A percentile compares a stretch with the other conserved stretches of the same genome.
These are phyloP conservation scores for Phacellophora camtschatica DNA, from an alignment of 30 jellyfish, hydroid and myxozoan species.

Conservation along the genomic window DNA sequence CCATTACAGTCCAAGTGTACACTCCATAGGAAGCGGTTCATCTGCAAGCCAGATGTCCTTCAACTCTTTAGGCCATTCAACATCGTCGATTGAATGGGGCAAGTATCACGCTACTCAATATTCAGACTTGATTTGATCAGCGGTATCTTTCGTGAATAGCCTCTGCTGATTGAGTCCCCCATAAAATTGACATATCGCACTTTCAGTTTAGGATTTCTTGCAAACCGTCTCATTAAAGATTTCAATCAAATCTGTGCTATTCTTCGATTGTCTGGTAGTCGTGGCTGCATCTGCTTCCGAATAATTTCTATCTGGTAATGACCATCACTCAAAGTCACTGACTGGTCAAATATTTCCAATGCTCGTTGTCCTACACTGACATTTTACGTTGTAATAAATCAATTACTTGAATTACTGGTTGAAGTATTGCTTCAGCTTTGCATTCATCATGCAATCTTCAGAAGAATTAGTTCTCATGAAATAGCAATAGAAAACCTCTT, in stretches of 20 bases:
- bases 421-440: constrained; percentile 3
- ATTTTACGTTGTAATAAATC: background rate
- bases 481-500: background rate
- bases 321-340: constrained; percentile 20
- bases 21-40: too few relatives aligned
- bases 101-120: too few relatives aligned
- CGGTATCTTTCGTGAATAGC: too few relatives aligned
- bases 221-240: background rate
- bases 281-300: constrained; percentile 17
- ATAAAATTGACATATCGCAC: constrained; percentile 7
- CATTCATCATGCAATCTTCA: background rate
- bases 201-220: background rate
- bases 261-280: constrained; percentile 14
- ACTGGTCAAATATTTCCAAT: constrained; percentile 3
- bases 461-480: background rate
- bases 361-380: constrained; percentile 18
- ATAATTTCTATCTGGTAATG: constrained; percentile 34
- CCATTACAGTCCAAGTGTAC: too few relatives aligned
- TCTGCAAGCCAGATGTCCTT: too few relatives aligned
- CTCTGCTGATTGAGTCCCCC: too few relatives aligned
- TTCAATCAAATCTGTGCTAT: background rate
- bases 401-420: constrained; percentile 24
- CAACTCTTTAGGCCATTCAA: too few relatives aligned
- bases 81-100: too few relatives aligned
- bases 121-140: too few relatives aligned